These are phyloP conservation scores for Exocentrus adspersus DNA, from an alignment of 2,888 invertebrate species.

Conservation along the genomic window DNA sequence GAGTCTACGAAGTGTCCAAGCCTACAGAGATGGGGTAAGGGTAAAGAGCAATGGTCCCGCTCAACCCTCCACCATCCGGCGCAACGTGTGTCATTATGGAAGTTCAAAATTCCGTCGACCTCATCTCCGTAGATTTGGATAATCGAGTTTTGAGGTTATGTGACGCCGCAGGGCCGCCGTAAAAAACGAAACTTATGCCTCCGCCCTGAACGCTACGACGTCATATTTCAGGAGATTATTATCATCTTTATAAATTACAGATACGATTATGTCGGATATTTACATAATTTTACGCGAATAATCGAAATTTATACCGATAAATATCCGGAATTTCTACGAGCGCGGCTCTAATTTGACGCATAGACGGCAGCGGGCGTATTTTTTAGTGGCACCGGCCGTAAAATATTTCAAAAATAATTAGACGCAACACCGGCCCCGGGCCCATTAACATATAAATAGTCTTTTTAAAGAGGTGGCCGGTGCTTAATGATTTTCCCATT, in stretches of 20 bases:
- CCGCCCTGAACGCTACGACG: background rate
- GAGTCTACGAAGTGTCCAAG: too few relatives aligned
- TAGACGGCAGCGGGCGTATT: background rate
- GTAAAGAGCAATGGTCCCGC: too few relatives aligned
- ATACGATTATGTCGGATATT: background rate
- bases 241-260: background rate
- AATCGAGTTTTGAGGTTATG: conserved; percentile 1
- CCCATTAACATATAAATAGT: conserved; percentile 21
- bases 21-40: too few relatives aligned
- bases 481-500: conserved; percentile 14
- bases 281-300: conserved; percentile 1
- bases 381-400: conserved; percentile 9
- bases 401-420: conserved; percentile 28
- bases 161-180: background rate
- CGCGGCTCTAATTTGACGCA: conserved; percentile 15
- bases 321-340: background rate
- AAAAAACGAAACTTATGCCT: background rate
- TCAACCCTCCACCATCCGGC: too few relatives aligned
- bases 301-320: background rate
- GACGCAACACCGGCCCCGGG: background rate
- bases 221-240: background rate
- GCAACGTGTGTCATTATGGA: too few relatives aligned
- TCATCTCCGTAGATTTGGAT: too few relatives aligned
- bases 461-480: conserved; percentile 11
- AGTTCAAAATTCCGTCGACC: too few relatives aligned